These are phyloP conservation scores for Otus sunia DNA, from an alignment of 2,113 vertebrate genomes.

Conservation along the genomic window DNA sequence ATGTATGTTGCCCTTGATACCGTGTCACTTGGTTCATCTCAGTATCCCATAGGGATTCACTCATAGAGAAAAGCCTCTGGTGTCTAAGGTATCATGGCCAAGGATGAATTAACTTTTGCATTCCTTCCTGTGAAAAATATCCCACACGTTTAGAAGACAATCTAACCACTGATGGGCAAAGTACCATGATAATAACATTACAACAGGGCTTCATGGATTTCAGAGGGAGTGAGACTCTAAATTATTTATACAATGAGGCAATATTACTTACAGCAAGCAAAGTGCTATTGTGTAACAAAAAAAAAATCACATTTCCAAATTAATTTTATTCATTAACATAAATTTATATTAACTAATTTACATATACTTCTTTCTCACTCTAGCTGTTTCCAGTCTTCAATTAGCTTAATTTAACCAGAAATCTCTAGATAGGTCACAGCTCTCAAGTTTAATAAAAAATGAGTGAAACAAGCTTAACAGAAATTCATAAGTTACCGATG, in stretches of 20 bases:
- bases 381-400: constrained; percentile 62
- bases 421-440: constrained; percentile 71
- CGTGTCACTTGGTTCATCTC: no score
- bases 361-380: constrained; percentile 33
- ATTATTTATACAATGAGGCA: not conserved
- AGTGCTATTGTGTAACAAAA: not conserved
- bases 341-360: constrained; percentile 59
- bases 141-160: rapidly evolving
- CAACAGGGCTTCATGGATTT: not conserved
- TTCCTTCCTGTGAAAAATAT: not conserved
- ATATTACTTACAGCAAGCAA: not conserved
- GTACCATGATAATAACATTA: not conserved
- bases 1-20: not conserved
- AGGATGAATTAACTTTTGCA: not conserved
- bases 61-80: not conserved
- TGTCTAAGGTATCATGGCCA: rapidly evolving
- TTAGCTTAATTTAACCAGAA: constrained; percentile 71
- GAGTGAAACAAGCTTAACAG: constrained; percentile 59
- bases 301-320: not conserved
- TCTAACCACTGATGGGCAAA: not conserved
- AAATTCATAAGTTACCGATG: constrained; percentile 67
- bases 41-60: not conserved
- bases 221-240: not conserved
- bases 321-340: constrained; percentile 57
- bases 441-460: constrained; percentile 74